phyloP scores from a whole-genome alignment of 2,888 invertebrate species.

The Graphium colonna region DNA sequence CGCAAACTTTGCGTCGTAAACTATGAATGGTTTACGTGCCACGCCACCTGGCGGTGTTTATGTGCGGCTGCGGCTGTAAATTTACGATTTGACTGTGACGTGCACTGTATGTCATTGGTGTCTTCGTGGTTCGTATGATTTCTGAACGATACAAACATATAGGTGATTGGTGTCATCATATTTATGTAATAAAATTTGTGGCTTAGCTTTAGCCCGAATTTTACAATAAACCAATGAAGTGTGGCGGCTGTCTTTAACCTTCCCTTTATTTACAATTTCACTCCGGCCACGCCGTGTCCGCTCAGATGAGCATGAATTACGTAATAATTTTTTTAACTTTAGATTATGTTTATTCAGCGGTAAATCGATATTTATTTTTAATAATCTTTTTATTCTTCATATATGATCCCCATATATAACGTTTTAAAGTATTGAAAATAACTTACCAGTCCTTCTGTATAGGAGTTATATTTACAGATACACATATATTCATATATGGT shows the following conservation, averaged over 20 bases:
- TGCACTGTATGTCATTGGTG: constrained; percentile 3
- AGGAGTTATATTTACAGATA: too few relatives aligned
- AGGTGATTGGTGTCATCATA: neutral
- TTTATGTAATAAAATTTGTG: neutral
- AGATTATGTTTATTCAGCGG: too few relatives aligned
- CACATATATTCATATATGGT: too few relatives aligned
- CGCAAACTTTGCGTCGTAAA: constrained; percentile 21
- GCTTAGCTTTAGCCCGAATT: neutral
- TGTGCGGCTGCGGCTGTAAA: constrained; percentile 25
- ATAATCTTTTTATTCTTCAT: too few relatives aligned
- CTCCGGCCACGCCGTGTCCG: too few relatives aligned
- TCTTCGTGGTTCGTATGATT: neutral
- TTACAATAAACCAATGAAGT: neutral
- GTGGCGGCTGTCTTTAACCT: neutral
- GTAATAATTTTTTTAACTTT: too few relatives aligned
- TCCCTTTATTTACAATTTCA: too few relatives aligned
- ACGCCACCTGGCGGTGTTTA: constrained; percentile 19
- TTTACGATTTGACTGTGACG: constrained; percentile 28
- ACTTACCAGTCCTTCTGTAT: too few relatives aligned
- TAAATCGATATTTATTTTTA: too few relatives aligned
- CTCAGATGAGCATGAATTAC: too few relatives aligned
- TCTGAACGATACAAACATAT: neutral
- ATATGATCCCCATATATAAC: too few relatives aligned
- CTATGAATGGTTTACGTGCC: constrained; percentile 26
- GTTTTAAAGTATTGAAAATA: too few relatives aligned